phyloP scores from a whole-genome alignment of 2,113 vertebrate genomes.

The Prinia subflava region DNA sequence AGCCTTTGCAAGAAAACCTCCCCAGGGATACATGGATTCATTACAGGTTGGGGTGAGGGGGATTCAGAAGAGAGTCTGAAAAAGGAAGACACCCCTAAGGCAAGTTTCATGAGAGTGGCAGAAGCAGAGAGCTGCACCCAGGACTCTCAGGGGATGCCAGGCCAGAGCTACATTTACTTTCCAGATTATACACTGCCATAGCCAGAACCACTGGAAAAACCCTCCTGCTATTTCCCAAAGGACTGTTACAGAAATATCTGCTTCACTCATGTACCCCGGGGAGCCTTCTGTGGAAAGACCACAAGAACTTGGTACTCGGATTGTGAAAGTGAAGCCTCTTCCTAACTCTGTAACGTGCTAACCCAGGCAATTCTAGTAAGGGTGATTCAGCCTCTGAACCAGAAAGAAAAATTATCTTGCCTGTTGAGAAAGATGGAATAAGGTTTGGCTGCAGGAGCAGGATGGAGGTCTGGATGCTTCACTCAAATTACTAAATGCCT shows the following conservation, averaged over 20 bases:
- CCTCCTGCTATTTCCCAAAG: background rate
- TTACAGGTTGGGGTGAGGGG: background rate
- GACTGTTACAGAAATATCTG: background rate
- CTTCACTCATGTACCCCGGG: background rate
- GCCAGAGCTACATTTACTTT: background rate
- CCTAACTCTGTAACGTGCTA: background rate
- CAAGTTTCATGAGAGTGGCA: background rate
- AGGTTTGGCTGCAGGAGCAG: background rate
- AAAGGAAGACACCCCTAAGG: background rate
- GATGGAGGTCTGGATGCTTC: background rate
- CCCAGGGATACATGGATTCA: background rate
- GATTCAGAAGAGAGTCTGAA: background rate
- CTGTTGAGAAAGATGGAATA: background rate
- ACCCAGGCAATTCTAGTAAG: background rate
- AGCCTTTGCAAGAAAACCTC: background rate
- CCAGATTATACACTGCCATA: background rate
- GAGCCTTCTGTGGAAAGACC: background rate
- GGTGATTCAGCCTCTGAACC: background rate
- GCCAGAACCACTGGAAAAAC: background rate
- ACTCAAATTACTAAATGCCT: background rate
- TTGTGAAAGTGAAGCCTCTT: background rate
- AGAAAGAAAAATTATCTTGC: background rate
- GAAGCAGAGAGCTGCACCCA: background rate
- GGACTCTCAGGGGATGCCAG: background rate
- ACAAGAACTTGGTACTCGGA: background rate